phyloP scores from a whole-genome alignment of 1,140 invertebrate species.

The Drosophila pseudoananassae region DNA sequence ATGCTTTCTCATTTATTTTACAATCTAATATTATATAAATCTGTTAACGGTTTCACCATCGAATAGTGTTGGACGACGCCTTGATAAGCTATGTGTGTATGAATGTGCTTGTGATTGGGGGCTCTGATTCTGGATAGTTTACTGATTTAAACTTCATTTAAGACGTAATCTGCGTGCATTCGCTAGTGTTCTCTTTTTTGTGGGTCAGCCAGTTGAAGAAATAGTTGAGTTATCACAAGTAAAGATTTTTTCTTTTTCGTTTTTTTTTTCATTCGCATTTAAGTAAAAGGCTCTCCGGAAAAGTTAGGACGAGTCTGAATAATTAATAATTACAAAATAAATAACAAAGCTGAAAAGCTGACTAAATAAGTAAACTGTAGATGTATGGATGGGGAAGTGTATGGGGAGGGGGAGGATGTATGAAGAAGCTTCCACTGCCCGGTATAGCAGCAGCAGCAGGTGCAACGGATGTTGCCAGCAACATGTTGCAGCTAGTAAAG shows the following conservation, averaged over 20 bases:
- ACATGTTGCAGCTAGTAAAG: slow-evolving; percentile 44
- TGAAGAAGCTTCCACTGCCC: slow-evolving; percentile 27
- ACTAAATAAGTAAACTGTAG: slow-evolving; percentile 55
- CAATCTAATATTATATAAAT: slow-evolving; percentile 58
- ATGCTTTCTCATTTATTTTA: slow-evolving; percentile 51
- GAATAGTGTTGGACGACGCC: slow-evolving; percentile 68
- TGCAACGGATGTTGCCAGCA: slow-evolving; percentile 67
- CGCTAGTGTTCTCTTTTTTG: slow-evolving; percentile 17
- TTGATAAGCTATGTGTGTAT: slow-evolving; percentile 36
- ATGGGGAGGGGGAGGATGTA: slow-evolving; percentile 2
- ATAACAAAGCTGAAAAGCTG: slow-evolving; percentile 66
- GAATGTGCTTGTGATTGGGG: slow-evolving; percentile 19
- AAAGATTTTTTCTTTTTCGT: slow-evolving; percentile 4
- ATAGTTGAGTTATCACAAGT: slow-evolving; percentile 50
- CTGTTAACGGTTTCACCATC: slow-evolving; percentile 60
- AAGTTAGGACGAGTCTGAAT: slow-evolving; percentile 10
- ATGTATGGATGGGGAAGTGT: too few relatives aligned
- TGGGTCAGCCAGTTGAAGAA: slow-evolving; percentile 12
- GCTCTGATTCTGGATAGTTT: neutral
- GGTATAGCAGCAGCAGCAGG: slow-evolving; percentile 8
- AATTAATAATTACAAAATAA: slow-evolving; percentile 68
- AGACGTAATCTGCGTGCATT: slow-evolving; percentile 23
- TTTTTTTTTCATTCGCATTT: slow-evolving; percentile 16
- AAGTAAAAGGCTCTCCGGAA: slow-evolving; percentile 28
- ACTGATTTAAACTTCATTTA: slow-evolving; percentile 44